These are phyloP conservation scores for Psilopsiagon aurifrons DNA, from an alignment of 2,113 vertebrate species.

Conservation along the genomic window DNA sequence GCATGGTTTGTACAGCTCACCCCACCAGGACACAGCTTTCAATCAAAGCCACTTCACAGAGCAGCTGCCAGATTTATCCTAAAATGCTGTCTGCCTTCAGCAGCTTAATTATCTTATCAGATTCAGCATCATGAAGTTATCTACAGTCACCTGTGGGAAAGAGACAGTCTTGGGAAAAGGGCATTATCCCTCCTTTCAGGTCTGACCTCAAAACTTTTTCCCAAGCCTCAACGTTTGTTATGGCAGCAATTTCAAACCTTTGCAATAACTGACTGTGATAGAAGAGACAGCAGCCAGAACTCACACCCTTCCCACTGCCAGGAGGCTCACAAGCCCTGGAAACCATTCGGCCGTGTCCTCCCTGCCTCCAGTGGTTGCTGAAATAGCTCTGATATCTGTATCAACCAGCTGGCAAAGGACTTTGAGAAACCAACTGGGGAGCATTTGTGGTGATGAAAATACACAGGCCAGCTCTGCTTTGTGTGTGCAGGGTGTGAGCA, in stretches of 20 bases:
- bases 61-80: conserved; percentile 16
- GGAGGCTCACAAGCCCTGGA: background rate
- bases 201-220: conserved; percentile 39
- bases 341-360: fast-evolving
- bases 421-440: background rate
- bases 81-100: background rate
- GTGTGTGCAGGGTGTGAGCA: background rate
- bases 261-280: background rate
- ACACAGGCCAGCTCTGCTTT: fast-evolving
- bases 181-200: conserved; percentile 6
- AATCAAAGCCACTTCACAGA: conserved; percentile 50
- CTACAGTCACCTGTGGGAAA: conserved; percentile 44
- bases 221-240: conserved; percentile 24
- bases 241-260: background rate
- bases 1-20: background rate
- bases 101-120: conserved; percentile 33
- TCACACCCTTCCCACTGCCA: background rate
- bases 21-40: background rate
- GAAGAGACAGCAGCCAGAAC: background rate
- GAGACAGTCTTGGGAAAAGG: conserved; percentile 12
- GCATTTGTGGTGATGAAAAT: background rate
- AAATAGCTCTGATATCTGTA: background rate
- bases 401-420: background rate
- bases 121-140: background rate
- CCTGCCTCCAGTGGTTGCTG: background rate